A percentile compares a stretch with the other conserved stretches of the same genome.
These are phyloP conservation scores for Myotis brandtii DNA, from an alignment of 2,113 vertebrate genomes.

Conservation along the genomic window DNA sequence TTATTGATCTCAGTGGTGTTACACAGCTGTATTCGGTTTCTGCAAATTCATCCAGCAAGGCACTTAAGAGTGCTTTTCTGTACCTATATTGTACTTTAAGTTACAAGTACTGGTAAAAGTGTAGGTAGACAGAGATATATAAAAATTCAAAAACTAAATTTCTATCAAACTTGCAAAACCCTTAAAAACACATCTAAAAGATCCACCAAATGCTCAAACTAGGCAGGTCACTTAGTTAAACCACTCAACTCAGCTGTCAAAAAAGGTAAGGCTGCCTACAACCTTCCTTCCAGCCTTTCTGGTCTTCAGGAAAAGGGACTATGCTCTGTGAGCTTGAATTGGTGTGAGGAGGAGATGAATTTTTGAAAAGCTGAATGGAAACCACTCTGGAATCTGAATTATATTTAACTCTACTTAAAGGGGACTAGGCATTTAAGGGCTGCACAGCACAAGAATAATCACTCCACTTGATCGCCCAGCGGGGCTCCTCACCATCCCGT, in stretches of 20 bases:
- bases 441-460: neutral
- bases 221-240: neutral
- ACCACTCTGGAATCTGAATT: neutral
- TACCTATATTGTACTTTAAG: neutral
- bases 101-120: neutral
- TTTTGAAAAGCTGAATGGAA: slow-evolving; percentile 18
- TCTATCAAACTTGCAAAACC: slow-evolving; percentile 6
- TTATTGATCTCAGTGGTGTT: neutral
- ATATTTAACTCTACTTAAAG: neutral
- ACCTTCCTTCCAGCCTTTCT: neutral
- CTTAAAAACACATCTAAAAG: neutral
- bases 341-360: neutral
- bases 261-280: neutral
- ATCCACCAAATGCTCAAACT: neutral
- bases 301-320: neutral
- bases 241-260: neutral
- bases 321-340: neutral
- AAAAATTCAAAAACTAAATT: slow-evolving; percentile 37
- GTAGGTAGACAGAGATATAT: neutral
- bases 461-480: neutral
- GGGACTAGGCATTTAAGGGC: neutral
- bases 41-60: neutral
- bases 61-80: neutral
- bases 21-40: neutral
- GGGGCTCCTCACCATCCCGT: accelerated